Evolutionary conservation across 2,888 invertebrate species (phyloP).

Genomic region (Axea sp.): DNA sequence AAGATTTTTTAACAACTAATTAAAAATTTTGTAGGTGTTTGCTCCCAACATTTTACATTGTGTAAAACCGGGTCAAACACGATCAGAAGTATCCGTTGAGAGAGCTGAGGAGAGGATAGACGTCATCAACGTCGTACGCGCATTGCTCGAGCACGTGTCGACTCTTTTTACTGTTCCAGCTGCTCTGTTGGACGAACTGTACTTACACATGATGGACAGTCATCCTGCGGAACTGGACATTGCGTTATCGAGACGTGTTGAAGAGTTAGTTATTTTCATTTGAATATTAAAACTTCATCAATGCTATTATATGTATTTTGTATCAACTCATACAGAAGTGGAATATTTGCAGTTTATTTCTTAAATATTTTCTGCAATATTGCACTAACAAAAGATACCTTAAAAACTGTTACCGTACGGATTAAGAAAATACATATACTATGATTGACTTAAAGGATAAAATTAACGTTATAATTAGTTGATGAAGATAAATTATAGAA

Average conservation of each 20-base stretch:
- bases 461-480: too few relatives aligned
- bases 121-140: slow-evolving; percentile 93
- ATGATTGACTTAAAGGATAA: too few relatives aligned
- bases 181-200: slow-evolving; percentile 91
- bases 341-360: too few relatives aligned
- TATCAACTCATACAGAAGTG: too few relatives aligned
- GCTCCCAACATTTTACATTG: slow-evolving; percentile 95
- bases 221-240: slow-evolving; percentile 90
- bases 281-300: too few relatives aligned
- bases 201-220: slow-evolving; percentile 90
- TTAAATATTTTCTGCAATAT: too few relatives aligned
- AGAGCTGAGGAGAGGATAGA: slow-evolving; percentile 90
- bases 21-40: slow-evolving; percentile 83
- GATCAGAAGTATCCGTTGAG: slow-evolving; percentile 82
- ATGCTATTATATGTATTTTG: too few relatives aligned
- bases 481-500: too few relatives aligned
- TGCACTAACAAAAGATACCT: too few relatives aligned
- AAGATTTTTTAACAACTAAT: too few relatives aligned
- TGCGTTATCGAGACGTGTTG: slow-evolving; percentile 74
- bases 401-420: too few relatives aligned
- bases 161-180: slow-evolving; percentile 88
- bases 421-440: too few relatives aligned
- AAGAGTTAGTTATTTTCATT: slow-evolving; percentile 80
- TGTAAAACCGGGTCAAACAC: slow-evolving; percentile 82
- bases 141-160: slow-evolving; percentile 86